A percentile compares a stretch with the other conserved stretches of the same genome.
Conservation (phyloP, 2,113 vertebrate species). For the Hippocampus mohnikei region DNA sequence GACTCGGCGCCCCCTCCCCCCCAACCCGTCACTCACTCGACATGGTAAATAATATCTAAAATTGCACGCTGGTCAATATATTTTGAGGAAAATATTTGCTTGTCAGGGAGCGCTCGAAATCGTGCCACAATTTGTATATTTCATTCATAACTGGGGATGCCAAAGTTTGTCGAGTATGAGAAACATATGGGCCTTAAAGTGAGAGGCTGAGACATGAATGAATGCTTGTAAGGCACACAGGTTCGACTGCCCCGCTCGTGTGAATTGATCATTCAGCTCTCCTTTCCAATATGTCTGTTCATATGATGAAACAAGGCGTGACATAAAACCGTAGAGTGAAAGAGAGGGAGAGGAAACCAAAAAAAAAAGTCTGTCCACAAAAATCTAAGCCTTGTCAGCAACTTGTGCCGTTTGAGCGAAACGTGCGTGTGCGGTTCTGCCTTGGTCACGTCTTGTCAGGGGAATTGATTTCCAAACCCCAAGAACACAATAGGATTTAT, state of each 20-base stretch:
- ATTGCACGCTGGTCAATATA: slow-evolving; percentile 5
- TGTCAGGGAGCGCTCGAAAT: slow-evolving; percentile 17
- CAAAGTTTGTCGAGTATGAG: background rate
- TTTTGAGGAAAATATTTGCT: slow-evolving; percentile 22
- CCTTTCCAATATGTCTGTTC: slow-evolving; percentile 30
- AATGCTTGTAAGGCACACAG: slow-evolving; percentile 4
- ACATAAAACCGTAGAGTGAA: slow-evolving; percentile 7
- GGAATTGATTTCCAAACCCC: slow-evolving; percentile 59
- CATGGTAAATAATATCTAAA: slow-evolving; percentile 47
- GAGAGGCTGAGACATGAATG: slow-evolving; percentile 11
- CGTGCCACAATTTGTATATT: slow-evolving; percentile 7
- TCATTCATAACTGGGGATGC: slow-evolving; percentile 2
- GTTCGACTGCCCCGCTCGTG: slow-evolving; percentile 31
- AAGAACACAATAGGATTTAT: slow-evolving; percentile 61
- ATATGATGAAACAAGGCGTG: slow-evolving; percentile 31
- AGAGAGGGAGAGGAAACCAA: background rate
- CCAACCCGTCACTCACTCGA: slow-evolving; percentile 47
- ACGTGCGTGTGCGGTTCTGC: slow-evolving; percentile 17
- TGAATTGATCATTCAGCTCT: slow-evolving; percentile 34
- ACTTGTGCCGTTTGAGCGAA: slow-evolving; percentile 32
- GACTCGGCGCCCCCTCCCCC: slow-evolving; percentile 25
- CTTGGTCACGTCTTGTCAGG: slow-evolving; percentile 53
- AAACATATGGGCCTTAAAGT: slow-evolving; percentile 22
- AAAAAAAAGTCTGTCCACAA: slow-evolving; percentile 30
- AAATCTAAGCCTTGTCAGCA: slow-evolving; percentile 58